Conservation (phyloP, 2,113 vertebrate species). For the Hassar affinis region DNA sequence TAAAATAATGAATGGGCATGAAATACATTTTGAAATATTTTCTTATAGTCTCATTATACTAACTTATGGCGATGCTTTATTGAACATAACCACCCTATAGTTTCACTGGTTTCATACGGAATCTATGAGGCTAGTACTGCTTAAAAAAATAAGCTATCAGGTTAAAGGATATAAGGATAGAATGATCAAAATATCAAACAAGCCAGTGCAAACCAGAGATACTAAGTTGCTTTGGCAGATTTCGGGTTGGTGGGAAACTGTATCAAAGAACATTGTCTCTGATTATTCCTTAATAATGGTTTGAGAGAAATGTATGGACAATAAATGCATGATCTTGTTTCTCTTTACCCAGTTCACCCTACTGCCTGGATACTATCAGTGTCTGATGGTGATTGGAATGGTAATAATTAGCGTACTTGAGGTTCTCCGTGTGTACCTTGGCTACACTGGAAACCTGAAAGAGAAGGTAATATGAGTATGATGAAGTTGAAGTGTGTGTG, state of each 20-base stretch:
- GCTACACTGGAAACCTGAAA: conserved; percentile 81
- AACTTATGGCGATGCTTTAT: neutral
- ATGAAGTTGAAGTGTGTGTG: conserved; percentile 7
- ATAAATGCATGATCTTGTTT: neutral
- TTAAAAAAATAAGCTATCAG: neutral
- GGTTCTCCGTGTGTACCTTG: conserved; percentile 75
- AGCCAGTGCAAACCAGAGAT: neutral
- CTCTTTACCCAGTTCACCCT: conserved; percentile 69
- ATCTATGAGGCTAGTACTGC: neutral
- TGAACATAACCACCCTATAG: neutral
- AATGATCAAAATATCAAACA: neutral
- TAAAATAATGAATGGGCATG: neutral
- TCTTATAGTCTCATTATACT: neutral
- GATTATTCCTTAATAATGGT: neutral
- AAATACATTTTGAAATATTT: neutral
- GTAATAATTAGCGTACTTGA: conserved; percentile 73
- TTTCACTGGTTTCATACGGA: neutral
- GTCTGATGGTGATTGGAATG: conserved; percentile 74
- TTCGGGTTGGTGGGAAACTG: neutral
- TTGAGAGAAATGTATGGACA: neutral
- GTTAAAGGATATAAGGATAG: neutral
- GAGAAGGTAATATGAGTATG: conserved; percentile 75
- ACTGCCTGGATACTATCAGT: conserved; percentile 79
- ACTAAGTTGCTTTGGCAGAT: neutral
- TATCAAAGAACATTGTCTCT: neutral